Base-by-base conservation (phyloP, 2,797 vertebrate species). In the Galago senegalensis region DNA sequence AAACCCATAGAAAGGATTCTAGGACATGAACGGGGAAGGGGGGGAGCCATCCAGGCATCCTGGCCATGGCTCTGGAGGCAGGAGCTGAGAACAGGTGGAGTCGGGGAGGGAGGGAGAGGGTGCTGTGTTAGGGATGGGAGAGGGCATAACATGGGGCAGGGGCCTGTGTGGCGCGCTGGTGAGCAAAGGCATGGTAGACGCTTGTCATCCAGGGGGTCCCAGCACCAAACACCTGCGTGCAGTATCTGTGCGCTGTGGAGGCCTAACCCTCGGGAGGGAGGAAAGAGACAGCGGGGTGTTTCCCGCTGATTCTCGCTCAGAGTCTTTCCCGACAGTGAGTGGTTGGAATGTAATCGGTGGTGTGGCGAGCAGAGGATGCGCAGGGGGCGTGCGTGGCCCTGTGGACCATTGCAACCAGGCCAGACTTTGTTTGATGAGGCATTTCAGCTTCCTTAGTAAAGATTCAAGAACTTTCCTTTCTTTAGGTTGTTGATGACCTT, bases 91-190 rank as follows among this genome's bases (percentile, higher is more conserved):
- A 56, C 2, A 18, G n/a, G 29, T 31, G 14, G 40, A 80, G 29
- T 2, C 0, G 13, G 23, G 25, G 31, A 72, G 9, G 56, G 17
- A 20, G 27, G 18, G 5, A 13, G 1, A 16, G 49, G 11, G 49
- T 7, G 4, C 37, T 13, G 29, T 1, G 11, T 2, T 5, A 11
- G 53, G 53, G 27, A 40, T 0, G 23, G 29, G 17, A 40, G 0
- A 3, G 7, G 2, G 2, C 23, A 14, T n/a, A 18, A 16, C 14
- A 14, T 4, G 18, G 69, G 61, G 27, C 14, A 14, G 29, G 49
- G 23, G 6, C 6, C 1, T 25, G 25, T 40, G 25, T 11, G 27
- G 70, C 21, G 31, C 10, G 23, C 3, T 0, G 3, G 49, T 40
- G 8, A 6, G 61, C 20, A n/a, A 37, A 69, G 76, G 21, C 3